Conservation (phyloP, 2,888 invertebrate genomes). For the Drosophila aldrichi region DNA sequence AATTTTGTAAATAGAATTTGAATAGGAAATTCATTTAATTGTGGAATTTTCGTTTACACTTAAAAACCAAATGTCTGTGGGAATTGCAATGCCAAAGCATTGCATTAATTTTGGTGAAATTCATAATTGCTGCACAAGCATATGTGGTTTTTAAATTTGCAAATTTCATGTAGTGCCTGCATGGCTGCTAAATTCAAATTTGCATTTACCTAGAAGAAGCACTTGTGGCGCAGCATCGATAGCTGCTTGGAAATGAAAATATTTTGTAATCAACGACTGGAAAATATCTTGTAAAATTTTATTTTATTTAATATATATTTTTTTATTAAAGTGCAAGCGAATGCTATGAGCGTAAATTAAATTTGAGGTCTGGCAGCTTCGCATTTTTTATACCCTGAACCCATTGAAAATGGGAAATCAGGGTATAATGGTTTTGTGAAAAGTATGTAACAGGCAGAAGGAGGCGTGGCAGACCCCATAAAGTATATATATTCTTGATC, state of each 20-base stretch:
- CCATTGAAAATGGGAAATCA: no score
- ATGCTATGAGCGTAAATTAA: neutral
- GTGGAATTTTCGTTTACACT: constrained; percentile 8
- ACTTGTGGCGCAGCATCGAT: neutral
- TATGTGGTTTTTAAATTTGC: neutral
- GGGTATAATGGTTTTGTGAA: no score
- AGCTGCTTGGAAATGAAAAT: neutral
- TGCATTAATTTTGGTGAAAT: constrained; percentile 3
- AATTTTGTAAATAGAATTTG: constrained; percentile 8
- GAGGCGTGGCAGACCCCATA: no score
- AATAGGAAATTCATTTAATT: constrained; percentile 3
- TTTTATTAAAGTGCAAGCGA: neutral
- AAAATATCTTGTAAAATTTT: neutral
- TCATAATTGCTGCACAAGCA: constrained; percentile 1
- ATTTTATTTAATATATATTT: neutral
- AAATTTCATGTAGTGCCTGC: neutral
- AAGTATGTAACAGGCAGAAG: no score
- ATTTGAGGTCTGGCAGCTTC: neutral
- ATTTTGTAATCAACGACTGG: neutral
- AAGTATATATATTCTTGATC: no score
- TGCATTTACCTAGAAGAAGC: neutral
- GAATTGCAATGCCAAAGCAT: neutral
- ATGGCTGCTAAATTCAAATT: neutral
- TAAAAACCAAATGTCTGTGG: neutral
- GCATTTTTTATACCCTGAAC: no score